phyloP scores from a whole-genome alignment of 1,140 invertebrate species.

The Diachasmimorpha longicaudata region DNA sequence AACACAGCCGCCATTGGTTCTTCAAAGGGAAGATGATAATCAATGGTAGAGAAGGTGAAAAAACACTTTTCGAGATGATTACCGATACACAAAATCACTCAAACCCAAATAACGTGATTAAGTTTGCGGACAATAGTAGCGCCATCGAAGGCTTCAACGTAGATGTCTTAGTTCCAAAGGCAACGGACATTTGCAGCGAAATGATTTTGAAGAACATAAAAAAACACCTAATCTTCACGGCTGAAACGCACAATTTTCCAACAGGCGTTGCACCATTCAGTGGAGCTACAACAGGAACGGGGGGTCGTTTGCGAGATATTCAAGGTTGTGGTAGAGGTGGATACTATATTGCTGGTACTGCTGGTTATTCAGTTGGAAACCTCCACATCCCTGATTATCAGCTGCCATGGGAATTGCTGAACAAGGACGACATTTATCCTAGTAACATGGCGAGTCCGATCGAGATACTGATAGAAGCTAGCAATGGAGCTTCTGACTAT shows the following conservation, averaged over 20 bases:
- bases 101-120: constrained; percentile 95
- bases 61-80: constrained; percentile 92
- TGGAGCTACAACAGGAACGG: constrained; percentile 96
- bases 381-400: constrained; percentile 90
- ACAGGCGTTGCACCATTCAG: constrained; percentile 93
- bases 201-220: constrained; percentile 66
- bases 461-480: constrained; percentile 91
- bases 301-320: constrained; percentile 92
- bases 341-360: constrained; percentile 93
- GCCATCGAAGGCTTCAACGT: constrained; percentile 87
- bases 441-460: constrained; percentile 88
- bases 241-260: constrained; percentile 99
- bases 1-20: constrained; percentile 93
- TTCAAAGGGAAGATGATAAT: constrained; percentile 90
- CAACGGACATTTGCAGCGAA: constrained; percentile 68
- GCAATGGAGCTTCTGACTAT: constrained; percentile 98
- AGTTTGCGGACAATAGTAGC: constrained; percentile 97
- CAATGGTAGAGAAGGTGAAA: constrained; percentile 77
- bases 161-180: constrained; percentile 68
- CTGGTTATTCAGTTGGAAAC: constrained; percentile 95
- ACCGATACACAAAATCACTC: constrained; percentile 85
- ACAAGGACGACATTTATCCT: constrained; percentile 75
- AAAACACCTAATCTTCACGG: constrained; percentile 97
- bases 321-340: constrained; percentile 92
- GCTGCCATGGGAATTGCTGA: constrained; percentile 84